Conservation (phyloP, 1,140 invertebrate genomes). For the Tribolium madens region DNA sequence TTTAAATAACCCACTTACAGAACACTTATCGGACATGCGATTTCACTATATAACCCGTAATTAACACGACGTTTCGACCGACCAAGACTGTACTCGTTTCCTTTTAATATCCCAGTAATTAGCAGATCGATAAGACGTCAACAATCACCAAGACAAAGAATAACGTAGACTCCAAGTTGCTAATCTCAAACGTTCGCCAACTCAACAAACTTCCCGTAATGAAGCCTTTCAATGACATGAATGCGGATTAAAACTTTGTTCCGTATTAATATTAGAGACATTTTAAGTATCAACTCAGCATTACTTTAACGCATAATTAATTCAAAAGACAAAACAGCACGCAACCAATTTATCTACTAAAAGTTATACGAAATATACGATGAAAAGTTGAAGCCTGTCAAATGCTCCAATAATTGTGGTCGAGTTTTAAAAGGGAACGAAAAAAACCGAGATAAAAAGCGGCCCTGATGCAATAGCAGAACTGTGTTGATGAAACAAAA, state of each 20-base stretch:
- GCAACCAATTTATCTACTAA: not conserved
- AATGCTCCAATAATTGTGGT: too few relatives aligned
- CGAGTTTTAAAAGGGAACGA: too few relatives aligned
- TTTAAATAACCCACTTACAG: conserved; percentile 32
- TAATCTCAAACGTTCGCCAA: not conserved
- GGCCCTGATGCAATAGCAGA: too few relatives aligned
- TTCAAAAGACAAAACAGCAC: conserved; percentile 11
- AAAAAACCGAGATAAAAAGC: too few relatives aligned
- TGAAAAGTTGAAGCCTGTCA: too few relatives aligned
- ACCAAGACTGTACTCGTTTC: not conserved
- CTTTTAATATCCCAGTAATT: not conserved
- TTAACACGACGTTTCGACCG: not conserved
- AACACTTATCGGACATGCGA: conserved; percentile 38
- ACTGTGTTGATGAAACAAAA: too few relatives aligned
- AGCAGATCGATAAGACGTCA: not conserved
- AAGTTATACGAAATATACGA: too few relatives aligned
- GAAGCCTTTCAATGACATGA: not conserved
- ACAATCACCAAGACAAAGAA: conserved; percentile 20
- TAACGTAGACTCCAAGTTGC: not conserved
- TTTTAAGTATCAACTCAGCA: conserved; percentile 19
- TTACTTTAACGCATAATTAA: conserved; percentile 36
- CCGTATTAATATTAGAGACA: conserved; percentile 22
- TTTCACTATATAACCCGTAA: not conserved
- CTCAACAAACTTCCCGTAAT: not conserved
- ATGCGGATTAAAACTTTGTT: conserved; percentile 29